Evolutionary conservation across 1,140 invertebrate species (phyloP).

Genomic region (Chrysomallon squamiferum): DNA sequence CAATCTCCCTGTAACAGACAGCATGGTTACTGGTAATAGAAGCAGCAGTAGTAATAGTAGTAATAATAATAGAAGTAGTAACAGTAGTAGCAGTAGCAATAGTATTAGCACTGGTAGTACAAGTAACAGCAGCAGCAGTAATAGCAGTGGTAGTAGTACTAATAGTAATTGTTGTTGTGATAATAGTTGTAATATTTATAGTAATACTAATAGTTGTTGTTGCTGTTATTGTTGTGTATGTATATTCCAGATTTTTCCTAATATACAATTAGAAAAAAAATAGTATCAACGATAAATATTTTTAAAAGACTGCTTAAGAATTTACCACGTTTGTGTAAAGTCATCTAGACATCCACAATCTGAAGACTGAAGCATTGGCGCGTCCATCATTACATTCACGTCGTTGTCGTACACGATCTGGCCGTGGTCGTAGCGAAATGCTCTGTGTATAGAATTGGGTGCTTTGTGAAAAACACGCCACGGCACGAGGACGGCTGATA

Average conservation of each 20-base stretch:
- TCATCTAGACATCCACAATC: neutral
- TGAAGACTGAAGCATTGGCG: neutral
- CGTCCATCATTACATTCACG: neutral
- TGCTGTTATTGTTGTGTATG: neutral
- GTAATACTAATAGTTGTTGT: neutral
- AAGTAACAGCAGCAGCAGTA: neutral
- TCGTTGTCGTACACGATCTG: constrained; percentile 2
- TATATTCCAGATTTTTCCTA: neutral
- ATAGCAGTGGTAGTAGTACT: neutral
- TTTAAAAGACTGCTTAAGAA: neutral
- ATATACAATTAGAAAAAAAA: neutral
- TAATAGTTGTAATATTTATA: neutral
- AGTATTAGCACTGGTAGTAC: neutral
- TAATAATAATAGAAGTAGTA: neutral
- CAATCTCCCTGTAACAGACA: neutral
- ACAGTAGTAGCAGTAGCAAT: neutral
- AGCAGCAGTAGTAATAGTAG: neutral
- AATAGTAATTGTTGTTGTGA: neutral
- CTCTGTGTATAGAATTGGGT: neutral
- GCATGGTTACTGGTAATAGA: neutral
- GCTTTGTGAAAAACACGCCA: neutral
- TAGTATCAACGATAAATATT: neutral
- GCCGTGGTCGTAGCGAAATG: neutral
- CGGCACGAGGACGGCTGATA: neutral
- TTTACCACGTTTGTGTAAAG: neutral